Conservation (phyloP, 2,888 invertebrate species). For the Artemia sinica region DNA sequence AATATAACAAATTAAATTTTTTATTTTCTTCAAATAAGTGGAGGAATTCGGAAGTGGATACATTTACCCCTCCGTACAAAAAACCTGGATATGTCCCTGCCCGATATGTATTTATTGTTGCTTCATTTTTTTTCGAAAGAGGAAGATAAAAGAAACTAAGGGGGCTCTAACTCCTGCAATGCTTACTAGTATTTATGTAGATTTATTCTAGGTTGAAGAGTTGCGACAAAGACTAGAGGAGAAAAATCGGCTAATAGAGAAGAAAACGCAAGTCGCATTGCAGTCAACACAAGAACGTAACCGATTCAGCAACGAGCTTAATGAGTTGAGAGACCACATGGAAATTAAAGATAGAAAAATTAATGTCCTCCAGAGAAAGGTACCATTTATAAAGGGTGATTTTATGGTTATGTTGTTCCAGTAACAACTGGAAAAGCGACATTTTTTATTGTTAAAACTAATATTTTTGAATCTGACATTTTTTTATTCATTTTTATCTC, state of each 20-base stretch:
- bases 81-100: too few species aligned
- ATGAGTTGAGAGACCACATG: conserved; percentile 84
- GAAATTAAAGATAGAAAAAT: conserved; percentile 94
- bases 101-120: too few species aligned
- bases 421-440: too few species aligned
- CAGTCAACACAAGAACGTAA: conserved; percentile 67
- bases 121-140: too few species aligned
- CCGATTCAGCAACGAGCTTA: conserved; percentile 59
- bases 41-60: too few species aligned
- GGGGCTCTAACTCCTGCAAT: conserved; percentile 15
- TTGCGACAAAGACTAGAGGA: conserved; percentile 77
- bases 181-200: conserved; percentile 17
- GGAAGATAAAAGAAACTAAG: background rate
- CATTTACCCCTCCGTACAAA: too few species aligned
- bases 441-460: too few species aligned
- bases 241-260: conserved; percentile 85
- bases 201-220: conserved; percentile 59
- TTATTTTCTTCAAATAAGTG: too few species aligned
- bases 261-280: conserved; percentile 73
- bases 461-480: too few species aligned
- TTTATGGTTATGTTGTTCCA: too few species aligned
- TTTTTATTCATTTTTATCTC: too few species aligned
- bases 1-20: too few species aligned
- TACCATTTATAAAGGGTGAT: conserved; percentile 32
- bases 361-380: conserved; percentile 88